Conservation (phyloP, 2,113 vertebrate species). For the Phainopepla nitens region DNA sequence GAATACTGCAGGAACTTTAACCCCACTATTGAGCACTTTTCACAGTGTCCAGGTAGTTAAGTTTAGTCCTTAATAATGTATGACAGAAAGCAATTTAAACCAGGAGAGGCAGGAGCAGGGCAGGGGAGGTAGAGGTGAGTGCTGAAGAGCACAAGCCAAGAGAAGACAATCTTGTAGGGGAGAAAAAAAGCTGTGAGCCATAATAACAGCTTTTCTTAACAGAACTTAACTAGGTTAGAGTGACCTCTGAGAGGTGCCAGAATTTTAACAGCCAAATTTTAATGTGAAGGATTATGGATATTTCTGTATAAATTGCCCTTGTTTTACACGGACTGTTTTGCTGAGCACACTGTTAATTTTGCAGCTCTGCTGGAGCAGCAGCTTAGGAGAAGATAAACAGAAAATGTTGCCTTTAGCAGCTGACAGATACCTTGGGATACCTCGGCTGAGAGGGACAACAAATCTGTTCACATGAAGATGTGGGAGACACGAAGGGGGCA, state of each 20-base stretch:
- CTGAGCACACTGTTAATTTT: constrained; percentile 50
- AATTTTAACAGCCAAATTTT: constrained; percentile 30
- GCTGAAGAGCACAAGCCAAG: not conserved
- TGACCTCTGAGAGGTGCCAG: constrained; percentile 11
- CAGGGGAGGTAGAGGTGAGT: not conserved
- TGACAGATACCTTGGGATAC: not conserved
- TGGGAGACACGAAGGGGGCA: not conserved
- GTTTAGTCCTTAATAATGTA: constrained; percentile 26
- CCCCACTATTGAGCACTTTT: not conserved
- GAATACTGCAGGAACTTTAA: not conserved
- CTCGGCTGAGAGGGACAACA: not conserved
- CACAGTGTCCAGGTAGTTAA: not conserved
- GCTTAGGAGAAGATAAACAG: constrained; percentile 35
- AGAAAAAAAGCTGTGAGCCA: not conserved
- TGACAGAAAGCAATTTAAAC: constrained; percentile 47
- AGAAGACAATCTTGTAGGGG: not conserved
- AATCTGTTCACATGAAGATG: not conserved
- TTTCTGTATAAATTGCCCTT: constrained; percentile 44
- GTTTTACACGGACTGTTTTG: constrained; percentile 32
- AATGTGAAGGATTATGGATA: constrained; percentile 41
- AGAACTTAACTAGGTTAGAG: constrained; percentile 34
- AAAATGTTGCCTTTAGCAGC: constrained; percentile 46
- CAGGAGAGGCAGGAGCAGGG: not conserved
- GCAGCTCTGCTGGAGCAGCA: constrained; percentile 6
- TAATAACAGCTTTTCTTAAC: constrained; percentile 13